Conservation (phyloP, 2,888 invertebrate genomes). For the Polydrusus pterygomalis region DNA sequence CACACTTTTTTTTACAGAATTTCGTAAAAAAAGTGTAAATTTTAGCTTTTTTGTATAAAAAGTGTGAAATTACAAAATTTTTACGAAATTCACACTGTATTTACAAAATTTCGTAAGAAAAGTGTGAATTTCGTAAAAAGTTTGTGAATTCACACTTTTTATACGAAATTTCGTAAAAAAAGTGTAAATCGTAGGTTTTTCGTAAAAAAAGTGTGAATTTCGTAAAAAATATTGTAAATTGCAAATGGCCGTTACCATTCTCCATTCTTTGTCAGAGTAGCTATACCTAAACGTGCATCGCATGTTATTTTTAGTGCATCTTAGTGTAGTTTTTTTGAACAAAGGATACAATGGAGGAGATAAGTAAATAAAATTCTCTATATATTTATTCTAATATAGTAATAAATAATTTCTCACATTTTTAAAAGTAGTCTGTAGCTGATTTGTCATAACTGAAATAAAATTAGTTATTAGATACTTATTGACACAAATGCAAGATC, state of each 20-base stretch:
- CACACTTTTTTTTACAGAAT: background rate
- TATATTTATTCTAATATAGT: conserved; percentile 1
- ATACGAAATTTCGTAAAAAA: conserved; percentile 10
- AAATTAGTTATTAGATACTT: background rate
- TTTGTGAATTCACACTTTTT: conserved; percentile 10
- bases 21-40: background rate
- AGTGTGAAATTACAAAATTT: conserved; percentile 1
- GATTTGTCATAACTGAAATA: background rate
- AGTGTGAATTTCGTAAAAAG: conserved; percentile 8
- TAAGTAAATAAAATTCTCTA: background rate
- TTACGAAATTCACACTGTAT: background rate
- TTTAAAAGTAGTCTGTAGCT: conserved; percentile 1
- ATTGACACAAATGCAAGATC: background rate
- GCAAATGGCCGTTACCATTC: conserved; percentile 7
- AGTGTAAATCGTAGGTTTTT: conserved; percentile 3
- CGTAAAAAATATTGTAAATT: conserved; percentile 6
- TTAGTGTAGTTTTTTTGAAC: conserved; percentile 10
- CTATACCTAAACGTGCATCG: conserved; percentile 4
- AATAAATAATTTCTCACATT: conserved; percentile 2
- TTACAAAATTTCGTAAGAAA: conserved; percentile 3
- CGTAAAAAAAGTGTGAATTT: conserved; percentile 10
- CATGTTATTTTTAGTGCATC: conserved; percentile 6
- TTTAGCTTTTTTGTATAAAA: background rate
- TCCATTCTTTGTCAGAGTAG: no score
- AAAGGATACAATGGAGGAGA: conserved; percentile 7